Conservation (phyloP, 2,797 vertebrate species). For the Mormyrus hasselquistii region DNA sequence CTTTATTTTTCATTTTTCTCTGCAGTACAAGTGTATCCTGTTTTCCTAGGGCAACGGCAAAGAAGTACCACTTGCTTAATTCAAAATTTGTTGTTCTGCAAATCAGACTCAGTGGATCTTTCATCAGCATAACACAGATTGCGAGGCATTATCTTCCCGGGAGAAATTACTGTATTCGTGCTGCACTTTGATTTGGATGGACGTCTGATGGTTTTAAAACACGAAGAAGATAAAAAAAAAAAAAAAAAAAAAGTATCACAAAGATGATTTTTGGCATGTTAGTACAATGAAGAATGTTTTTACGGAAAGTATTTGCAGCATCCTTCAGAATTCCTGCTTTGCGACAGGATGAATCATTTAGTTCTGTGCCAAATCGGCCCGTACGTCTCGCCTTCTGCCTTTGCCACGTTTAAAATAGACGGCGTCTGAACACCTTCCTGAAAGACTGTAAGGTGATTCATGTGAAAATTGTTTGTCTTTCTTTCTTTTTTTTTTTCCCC, state of each 20-base stretch:
- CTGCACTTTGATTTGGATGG: neutral
- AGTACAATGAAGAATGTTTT: neutral
- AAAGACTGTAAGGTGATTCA: neutral
- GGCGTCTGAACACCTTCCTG: neutral
- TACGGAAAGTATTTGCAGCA: neutral
- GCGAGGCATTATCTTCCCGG: neutral
- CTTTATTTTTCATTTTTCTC: neutral
- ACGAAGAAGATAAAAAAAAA: neutral
- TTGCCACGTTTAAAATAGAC: neutral
- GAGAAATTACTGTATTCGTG: neutral
- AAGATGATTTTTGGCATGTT: neutral
- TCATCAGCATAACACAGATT: neutral
- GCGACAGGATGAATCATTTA: neutral
- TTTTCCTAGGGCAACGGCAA: neutral
- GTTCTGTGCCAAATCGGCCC: neutral
- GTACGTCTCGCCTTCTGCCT: neutral
- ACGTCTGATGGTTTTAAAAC: neutral
- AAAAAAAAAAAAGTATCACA: neutral
- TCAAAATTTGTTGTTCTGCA: neutral
- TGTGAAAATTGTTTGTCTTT: neutral
- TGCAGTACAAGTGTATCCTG: neutral
- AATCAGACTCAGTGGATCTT: conserved; percentile 1
- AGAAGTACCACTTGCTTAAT: conserved; percentile 5
- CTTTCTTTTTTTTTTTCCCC: neutral
- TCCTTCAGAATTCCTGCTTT: neutral